Evolutionary conservation across 2,113 vertebrate species (phyloP).

Genomic region (Equus quagga): DNA sequence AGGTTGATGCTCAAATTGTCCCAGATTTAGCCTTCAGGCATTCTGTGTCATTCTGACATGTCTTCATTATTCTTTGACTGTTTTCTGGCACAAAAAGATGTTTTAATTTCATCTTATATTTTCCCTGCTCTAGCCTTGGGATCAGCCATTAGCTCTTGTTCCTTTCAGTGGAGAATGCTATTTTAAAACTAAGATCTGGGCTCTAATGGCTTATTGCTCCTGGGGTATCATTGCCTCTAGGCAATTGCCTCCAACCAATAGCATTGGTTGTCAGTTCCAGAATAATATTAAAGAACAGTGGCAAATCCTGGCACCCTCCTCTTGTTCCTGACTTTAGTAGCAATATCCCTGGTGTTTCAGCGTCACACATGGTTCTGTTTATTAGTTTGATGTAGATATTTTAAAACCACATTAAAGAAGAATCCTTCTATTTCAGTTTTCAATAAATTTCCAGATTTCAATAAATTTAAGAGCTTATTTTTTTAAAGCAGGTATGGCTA

Average conservation of each 20-base stretch:
- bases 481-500: not conserved
- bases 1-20: not conserved
- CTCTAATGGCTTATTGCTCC: not conserved
- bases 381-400: not conserved
- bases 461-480: not conserved
- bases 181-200: not conserved
- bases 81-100: conserved; percentile 19
- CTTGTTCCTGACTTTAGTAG: not conserved
- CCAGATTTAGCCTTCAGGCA: not conserved
- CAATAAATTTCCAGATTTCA: no score
- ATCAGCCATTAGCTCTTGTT: not conserved
- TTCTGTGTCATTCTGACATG: not conserved
- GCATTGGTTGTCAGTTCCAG: not conserved
- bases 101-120: not conserved
- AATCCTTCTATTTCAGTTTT: not conserved
- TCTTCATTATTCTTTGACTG: not conserved
- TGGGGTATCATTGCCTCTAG: not conserved
- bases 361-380: not conserved
- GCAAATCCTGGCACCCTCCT: not conserved
- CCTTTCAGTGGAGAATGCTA: not conserved
- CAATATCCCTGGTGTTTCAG: not conserved
- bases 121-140: not conserved
- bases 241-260: not conserved
- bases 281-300: not conserved
- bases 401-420: conserved; percentile 45